These are phyloP conservation scores for Poecilia latipinna DNA, from an alignment of 2,113 vertebrate genomes.

Conservation along the genomic window DNA sequence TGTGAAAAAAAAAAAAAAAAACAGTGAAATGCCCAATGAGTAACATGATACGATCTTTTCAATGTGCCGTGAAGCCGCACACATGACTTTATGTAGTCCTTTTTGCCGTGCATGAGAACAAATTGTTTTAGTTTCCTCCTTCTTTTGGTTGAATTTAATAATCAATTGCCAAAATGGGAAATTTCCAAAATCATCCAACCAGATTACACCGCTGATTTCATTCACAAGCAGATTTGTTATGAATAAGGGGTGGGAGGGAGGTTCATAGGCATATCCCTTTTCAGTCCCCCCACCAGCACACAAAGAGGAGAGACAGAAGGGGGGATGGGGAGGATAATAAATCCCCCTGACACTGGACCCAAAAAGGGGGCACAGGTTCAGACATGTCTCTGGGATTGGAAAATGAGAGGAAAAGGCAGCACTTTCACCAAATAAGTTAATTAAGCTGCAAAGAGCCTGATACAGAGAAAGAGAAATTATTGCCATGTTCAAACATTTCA, in stretches of 20 bases:
- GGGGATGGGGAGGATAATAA: slow-evolving; percentile 32
- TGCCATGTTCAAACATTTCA: background rate
- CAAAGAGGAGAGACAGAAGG: slow-evolving; percentile 44
- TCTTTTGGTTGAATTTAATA: slow-evolving; percentile 10
- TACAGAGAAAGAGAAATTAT: background rate
- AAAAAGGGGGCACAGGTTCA: slow-evolving; percentile 42
- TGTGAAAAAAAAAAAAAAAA: slow-evolving; percentile 6
- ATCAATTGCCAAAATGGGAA: background rate
- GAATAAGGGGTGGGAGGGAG: background rate
- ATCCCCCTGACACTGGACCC: slow-evolving; percentile 49
- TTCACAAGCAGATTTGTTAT: slow-evolving; percentile 17
- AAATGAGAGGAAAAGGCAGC: background rate
- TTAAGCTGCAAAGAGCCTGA: background rate
- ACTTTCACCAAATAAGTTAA: background rate
- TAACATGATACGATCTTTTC: slow-evolving; percentile 1
- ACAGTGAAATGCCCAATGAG: background rate
- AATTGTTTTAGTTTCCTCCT: slow-evolving; percentile 3
- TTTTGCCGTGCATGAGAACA: background rate
- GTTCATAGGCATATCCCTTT: slow-evolving; percentile 46
- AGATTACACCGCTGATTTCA: slow-evolving; percentile 1
- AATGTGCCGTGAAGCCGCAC: background rate
- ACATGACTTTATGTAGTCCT: background rate
- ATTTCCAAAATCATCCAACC: slow-evolving; percentile 17
- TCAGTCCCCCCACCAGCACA: slow-evolving; percentile 29
- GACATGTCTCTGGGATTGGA: slow-evolving; percentile 41